Evolutionary conservation across 2,797 vertebrate genomes (phyloP).

Genomic region (Catharus ustulatus): DNA sequence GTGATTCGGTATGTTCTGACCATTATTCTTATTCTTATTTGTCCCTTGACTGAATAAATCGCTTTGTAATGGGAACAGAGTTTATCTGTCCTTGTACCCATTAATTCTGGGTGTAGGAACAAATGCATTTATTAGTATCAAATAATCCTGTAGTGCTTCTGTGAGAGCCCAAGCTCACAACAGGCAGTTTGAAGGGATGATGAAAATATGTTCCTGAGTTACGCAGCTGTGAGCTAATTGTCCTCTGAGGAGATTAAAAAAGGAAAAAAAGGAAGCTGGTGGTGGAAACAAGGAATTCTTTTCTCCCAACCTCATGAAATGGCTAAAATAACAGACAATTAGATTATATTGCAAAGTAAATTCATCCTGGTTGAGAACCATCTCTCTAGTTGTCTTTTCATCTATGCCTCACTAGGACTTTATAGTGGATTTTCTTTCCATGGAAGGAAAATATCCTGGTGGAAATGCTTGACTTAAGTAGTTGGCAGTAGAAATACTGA

Average conservation of each 20-base stretch:
- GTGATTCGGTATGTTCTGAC: background rate
- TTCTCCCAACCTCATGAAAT: conserved; percentile 38
- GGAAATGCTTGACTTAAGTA: conserved; percentile 2
- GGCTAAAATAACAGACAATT: conserved; percentile 62
- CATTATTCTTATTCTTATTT: background rate
- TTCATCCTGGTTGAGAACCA: background rate
- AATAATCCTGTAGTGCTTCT: background rate
- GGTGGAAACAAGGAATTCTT: conserved; percentile 25
- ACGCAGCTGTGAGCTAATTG: conserved; percentile 15
- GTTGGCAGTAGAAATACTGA: background rate
- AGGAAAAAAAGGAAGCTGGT: background rate
- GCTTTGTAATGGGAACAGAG: background rate
- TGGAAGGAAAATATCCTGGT: conserved; percentile 2
- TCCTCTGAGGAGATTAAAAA: background rate
- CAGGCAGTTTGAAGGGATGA: background rate
- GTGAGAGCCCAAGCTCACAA: background rate
- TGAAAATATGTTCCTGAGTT: conserved; percentile 24
- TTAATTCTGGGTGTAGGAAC: background rate
- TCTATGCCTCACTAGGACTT: background rate
- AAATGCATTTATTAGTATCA: background rate
- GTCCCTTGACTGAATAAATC: background rate
- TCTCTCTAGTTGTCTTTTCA: conserved; percentile 24
- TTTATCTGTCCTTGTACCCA: background rate
- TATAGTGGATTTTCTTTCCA: background rate
- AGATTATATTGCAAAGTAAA: conserved; percentile 55